Base-by-base conservation (phyloP, 2,888 invertebrate genomes). In the Erpobdella octoculata region DNA sequence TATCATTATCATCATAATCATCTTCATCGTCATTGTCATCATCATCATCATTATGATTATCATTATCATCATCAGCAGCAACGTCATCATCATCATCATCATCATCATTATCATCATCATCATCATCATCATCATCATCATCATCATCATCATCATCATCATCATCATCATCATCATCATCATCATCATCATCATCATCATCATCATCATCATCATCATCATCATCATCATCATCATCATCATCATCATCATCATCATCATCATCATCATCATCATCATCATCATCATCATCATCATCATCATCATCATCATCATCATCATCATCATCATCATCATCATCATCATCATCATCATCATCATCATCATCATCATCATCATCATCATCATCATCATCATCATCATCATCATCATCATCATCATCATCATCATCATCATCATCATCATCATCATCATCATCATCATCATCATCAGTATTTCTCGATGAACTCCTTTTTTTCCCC, bases 71-170 rank as follows among this genome's bases (percentile, higher is more conserved):
- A n/a, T n/a, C n/a, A n/a, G n/a, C n/a, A n/a, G n/a, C n/a, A n/a
- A n/a, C n/a, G n/a, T n/a, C n/a, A n/a, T n/a, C n/a, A n/a, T n/a
- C n/a, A n/a, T n/a, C n/a, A n/a, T 41, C n/a, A 41, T n/a, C 12
- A 41, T 41, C 46, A 41, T 41, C 46, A 41, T 41, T 41, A 41
- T n/a, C 46, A 41, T 41, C 46, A 41, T n/a, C 46, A n/a, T 41
- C 46, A 41, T 41, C 46, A n/a, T 41, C 46, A 41, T 41, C 46
- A 12, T n/a, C n/a, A 41, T 41, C 46, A 41, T 41, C 46, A 41
- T 41, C 46, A 41, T 41, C 46, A 41, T n/a, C 46, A 41, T 41
- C 46, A 41, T 41, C 46, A 41, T 41, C 46, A 41, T n/a, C 46
- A 41, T 41, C 46, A 41, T 41, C 46, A 41, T 41, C 46, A 41